Percentiles rank a stretch among this genome's conserved stretches.
Evolutionary conservation across 2,797 vertebrate genomes (phyloP).

Genomic region (Fistularia commersonii): DNA sequence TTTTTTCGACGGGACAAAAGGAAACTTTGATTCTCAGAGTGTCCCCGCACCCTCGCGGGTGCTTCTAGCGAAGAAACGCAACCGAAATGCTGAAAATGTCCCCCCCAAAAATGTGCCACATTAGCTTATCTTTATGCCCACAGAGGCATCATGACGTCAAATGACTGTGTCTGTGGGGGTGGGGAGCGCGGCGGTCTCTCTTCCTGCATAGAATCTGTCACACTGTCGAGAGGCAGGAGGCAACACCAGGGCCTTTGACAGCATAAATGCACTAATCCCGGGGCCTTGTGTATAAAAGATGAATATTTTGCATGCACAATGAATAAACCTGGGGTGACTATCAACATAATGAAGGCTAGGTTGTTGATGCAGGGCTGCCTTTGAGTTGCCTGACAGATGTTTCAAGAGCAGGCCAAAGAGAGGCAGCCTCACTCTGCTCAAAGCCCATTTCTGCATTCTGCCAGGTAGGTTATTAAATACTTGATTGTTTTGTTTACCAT

Average conservation of each 20-base stretch:
- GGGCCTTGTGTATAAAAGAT: slow-evolving; percentile 21
- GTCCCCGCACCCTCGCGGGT: no score
- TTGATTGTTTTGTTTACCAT: slow-evolving; percentile 4
- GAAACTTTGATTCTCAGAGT: no score
- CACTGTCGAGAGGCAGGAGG: slow-evolving; percentile 52
- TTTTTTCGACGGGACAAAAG: no score
- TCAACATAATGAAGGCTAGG: slow-evolving; percentile 41
- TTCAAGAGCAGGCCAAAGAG: slow-evolving; percentile 51
- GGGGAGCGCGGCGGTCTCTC: slow-evolving; percentile 55
- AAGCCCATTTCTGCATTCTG: slow-evolving; percentile 43
- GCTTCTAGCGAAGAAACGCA: no score
- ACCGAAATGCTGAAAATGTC: no score
- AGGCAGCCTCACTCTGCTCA: slow-evolving; percentile 51
- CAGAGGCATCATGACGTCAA: slow-evolving; percentile 59
- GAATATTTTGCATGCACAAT: slow-evolving; percentile 33
- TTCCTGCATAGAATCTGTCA: slow-evolving; percentile 57
- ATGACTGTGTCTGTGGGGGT: slow-evolving; percentile 63
- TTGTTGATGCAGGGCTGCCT: slow-evolving; percentile 27
- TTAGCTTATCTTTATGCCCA: no score
- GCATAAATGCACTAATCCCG: slow-evolving; percentile 28
- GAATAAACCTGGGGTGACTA: slow-evolving; percentile 42
- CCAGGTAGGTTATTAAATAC: slow-evolving; percentile 60
- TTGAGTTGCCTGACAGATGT: slow-evolving; percentile 14
- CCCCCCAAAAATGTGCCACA: no score
- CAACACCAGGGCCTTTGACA: slow-evolving; percentile 48